A percentile compares a stretch with the other conserved stretches of the same genome.
Conservation (phyloP, 2,888 invertebrate species). For the Mythimna pallens region DNA sequence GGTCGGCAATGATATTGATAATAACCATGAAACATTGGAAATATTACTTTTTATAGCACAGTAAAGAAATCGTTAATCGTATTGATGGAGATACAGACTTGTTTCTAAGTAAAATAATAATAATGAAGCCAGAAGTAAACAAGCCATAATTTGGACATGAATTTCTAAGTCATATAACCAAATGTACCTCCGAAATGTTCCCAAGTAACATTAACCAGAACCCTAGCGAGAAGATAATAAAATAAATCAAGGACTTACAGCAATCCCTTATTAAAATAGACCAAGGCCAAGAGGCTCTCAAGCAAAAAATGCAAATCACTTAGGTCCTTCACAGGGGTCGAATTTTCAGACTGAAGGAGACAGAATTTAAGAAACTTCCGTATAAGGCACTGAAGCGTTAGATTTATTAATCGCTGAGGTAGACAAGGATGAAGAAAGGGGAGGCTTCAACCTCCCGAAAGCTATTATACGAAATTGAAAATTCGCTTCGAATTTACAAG, state of each 20-base stretch:
- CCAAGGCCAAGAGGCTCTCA: constrained; percentile 18
- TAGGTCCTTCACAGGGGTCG: constrained; percentile 17
- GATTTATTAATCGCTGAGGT: constrained; percentile 49
- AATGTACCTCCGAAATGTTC: constrained; percentile 4
- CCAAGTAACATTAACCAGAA: constrained; percentile 10
- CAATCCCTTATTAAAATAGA: constrained; percentile 27
- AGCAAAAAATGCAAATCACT: constrained; percentile 52
- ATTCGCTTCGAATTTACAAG: constrained; percentile 41
- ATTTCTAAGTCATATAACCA: not conserved
- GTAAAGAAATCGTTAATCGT: not conserved
- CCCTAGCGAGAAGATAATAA: constrained; percentile 5
- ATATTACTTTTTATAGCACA: not conserved
- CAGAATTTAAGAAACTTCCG: constrained; percentile 41
- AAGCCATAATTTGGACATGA: not conserved
- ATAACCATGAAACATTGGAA: not conserved
- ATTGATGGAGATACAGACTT: not conserved
- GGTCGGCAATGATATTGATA: not conserved
- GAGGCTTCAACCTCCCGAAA: constrained; percentile 6
- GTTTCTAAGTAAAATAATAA: not conserved
- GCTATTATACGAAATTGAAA: constrained; percentile 52
- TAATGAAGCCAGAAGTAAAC: not conserved
- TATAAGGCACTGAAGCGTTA: constrained; percentile 31
- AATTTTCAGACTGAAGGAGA: constrained; percentile 20
- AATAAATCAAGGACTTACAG: constrained; percentile 15
- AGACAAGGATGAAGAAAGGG: constrained; percentile 11